These are phyloP conservation scores for Ornithoptera alexandrae DNA, from an alignment of 2,888 invertebrate species.

Conservation along the genomic window DNA sequence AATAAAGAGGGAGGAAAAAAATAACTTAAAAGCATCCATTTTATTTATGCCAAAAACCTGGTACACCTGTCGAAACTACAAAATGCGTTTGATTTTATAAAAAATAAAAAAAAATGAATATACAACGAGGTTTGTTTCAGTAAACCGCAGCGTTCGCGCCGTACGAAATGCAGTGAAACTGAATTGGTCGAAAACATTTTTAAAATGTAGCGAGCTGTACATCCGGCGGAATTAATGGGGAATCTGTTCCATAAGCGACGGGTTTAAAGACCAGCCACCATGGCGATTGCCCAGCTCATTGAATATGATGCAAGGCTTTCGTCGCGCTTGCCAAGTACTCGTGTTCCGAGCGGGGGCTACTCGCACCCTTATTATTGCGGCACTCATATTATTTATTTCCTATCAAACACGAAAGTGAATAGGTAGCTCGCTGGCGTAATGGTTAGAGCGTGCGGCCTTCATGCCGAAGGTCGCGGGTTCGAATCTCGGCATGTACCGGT, in stretches of 20 bases:
- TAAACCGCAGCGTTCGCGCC: background rate
- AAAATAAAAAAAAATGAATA: background rate
- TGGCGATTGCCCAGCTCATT: constrained; percentile 69
- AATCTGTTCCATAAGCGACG: constrained; percentile 35
- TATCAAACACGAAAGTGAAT: too few species aligned
- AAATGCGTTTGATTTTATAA: background rate
- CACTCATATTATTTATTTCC: too few species aligned
- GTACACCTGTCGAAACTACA: too few species aligned
- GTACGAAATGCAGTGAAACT: background rate
- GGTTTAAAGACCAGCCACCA: constrained; percentile 50
- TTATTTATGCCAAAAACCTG: too few species aligned
- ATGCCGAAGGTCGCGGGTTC: too few species aligned
- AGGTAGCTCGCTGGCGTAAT: too few species aligned
- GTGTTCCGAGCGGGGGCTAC: constrained; percentile 45
- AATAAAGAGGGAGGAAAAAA: too few species aligned
- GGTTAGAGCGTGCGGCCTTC: too few species aligned
- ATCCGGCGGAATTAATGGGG: constrained; percentile 23
- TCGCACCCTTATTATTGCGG: constrained; percentile 37
- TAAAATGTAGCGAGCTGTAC: constrained; percentile 16
- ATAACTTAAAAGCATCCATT: too few species aligned
- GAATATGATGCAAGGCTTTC: constrained; percentile 71
- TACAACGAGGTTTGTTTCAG: background rate
- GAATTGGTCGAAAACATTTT: constrained; percentile 8
- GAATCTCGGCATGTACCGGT: too few species aligned
- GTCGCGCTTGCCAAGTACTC: constrained; percentile 67